These are phyloP conservation scores for Copidosoma aretas DNA, from an alignment of 2,888 invertebrate species.

Conservation along the genomic window DNA sequence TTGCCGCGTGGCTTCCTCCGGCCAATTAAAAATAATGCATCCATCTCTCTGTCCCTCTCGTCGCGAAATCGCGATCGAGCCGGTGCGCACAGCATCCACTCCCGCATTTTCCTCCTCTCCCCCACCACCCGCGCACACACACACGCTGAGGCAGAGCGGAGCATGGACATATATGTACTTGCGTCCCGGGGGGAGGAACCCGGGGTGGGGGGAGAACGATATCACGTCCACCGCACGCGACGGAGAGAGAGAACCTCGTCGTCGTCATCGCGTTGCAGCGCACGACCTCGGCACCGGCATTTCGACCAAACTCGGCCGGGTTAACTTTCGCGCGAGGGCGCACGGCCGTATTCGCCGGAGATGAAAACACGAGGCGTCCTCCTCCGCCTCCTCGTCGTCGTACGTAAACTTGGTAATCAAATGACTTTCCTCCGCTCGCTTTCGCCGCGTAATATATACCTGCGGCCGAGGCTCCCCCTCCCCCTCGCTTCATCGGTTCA, in stretches of 20 bases:
- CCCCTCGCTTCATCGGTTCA: neutral
- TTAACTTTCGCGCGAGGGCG: conserved; percentile 45
- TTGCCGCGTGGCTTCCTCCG: too few species aligned
- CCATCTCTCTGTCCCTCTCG: neutral
- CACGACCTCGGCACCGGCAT: too few species aligned
- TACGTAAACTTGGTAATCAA: conserved; percentile 37
- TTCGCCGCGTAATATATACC: conserved; percentile 11
- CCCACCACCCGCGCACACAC: neutral
- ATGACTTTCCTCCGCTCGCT: conserved; percentile 25
- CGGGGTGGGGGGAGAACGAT: too few species aligned
- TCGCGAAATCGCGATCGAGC: conserved; percentile 31
- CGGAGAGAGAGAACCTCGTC: too few species aligned
- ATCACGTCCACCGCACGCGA: too few species aligned
- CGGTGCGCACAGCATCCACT: too few species aligned
- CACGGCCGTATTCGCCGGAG: neutral
- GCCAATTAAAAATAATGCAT: conserved; percentile 39
- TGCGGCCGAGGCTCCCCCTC: conserved; percentile 3
- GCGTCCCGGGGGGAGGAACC: conserved; percentile 26
- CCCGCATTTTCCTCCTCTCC: too few species aligned
- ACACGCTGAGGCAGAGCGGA: conserved; percentile 20
- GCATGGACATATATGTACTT: conserved; percentile 52
- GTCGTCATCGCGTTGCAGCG: too few species aligned
- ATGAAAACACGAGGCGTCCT: neutral
- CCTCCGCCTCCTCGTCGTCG: too few species aligned
- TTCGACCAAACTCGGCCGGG: conserved; percentile 23